Evolutionary conservation across 2,888 invertebrate species (phyloP), one percentile per base, ranked within the genome.

Genomic region (Neuroscelio doddi): DNA sequence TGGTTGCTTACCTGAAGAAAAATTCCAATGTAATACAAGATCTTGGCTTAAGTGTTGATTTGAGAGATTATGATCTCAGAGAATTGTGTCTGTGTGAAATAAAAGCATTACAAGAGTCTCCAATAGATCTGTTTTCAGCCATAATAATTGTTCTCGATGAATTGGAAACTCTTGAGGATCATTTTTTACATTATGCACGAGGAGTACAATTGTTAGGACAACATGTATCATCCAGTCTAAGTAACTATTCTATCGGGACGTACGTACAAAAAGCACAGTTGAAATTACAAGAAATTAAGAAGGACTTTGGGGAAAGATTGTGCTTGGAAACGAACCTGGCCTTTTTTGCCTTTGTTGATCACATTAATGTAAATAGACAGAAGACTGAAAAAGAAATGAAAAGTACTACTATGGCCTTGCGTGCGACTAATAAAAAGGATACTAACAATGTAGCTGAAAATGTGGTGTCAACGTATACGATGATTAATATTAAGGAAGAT

Each of bases 381-480:
- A 62, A 69, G 9, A 80, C 77, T 3, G 53, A 64, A n/a, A 15
- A 16, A 0, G 81, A 82, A 36, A 78, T 77, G 64, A 59, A 77
- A 7, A 63, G 39, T 1, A 64, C 67, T 0, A 68, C 64, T n/a
- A 64, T 68, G 14, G 39, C 67, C 3, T 46, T 78, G 1, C 58
- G 57, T 8, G 70, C 65, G 1, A 57, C 65, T 3, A 72, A 69
- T 26, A 56, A 47, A 14, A 38, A 56, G 3, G 26, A 9, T 9
- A 17, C 32, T 5, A 47, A 69, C 12, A 51, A 41, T 12, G 66
- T 64, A 15, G 45, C 42, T 32, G 62, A 62, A 16, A 70, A 74
- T 16, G 63, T 82, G 27, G 72, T 80, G n/a, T 80, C 83, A 12
- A 71, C 79, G 30, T 83, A 80, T 59, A 73, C 66, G 1, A 75